Conservation (phyloP, 2,888 invertebrate genomes). For the Xylophagus ater region DNA sequence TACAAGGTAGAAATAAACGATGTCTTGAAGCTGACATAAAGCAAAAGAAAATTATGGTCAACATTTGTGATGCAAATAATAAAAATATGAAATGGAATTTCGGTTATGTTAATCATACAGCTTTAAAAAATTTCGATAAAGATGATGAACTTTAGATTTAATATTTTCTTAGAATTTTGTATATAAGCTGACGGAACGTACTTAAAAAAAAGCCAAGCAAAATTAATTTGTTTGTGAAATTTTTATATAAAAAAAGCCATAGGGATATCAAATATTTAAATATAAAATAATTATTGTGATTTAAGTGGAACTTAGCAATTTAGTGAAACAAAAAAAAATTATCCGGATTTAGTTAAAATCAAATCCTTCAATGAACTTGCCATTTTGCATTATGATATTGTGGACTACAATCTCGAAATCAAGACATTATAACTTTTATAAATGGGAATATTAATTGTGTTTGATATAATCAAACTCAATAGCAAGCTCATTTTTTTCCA, state of each 20-base stretch:
- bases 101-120: conserved; percentile 30
- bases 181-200: not conserved
- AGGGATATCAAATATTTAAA: not conserved
- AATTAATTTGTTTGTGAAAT: not conserved
- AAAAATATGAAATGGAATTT: conserved; percentile 34
- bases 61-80: conserved; percentile 42
- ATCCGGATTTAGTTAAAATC: no score
- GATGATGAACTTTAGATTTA: not conserved
- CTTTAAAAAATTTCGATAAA: conserved; percentile 22
- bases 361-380: no score
- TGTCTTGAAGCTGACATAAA: not conserved
- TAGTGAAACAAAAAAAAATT: no score
- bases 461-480: no score
- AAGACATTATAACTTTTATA: no score
- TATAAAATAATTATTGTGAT: not conserved
- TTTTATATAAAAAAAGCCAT: not conserved
- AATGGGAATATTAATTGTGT: no score
- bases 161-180: not conserved
- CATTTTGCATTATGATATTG: no score
- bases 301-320: not conserved
- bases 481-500: no score
- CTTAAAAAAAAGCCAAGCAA: not conserved
- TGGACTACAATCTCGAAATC: no score
- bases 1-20: conserved; percentile 21
- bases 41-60: not conserved